Percentiles rank a stretch among this genome's conserved stretches.
phyloP scores from a whole-genome alignment of 2,888 invertebrate species.

The Disparrhopalites patrizii region DNA sequence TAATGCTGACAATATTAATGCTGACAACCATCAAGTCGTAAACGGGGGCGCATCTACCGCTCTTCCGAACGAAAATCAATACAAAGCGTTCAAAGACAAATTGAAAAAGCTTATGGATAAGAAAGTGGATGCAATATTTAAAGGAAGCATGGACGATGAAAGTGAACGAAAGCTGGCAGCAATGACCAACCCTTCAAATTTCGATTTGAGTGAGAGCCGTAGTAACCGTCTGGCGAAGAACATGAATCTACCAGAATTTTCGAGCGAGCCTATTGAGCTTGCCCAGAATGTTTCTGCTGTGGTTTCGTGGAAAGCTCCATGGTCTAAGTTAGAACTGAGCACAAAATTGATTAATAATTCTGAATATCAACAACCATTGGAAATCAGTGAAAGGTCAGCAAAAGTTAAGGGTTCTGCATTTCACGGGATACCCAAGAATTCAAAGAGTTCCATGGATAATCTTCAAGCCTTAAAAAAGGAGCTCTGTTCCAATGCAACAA shows the following conservation, averaged over 20 bases:
- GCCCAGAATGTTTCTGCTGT: too few relatives aligned
- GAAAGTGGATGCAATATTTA: background rate
- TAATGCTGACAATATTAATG: too few relatives aligned
- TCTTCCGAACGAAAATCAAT: background rate
- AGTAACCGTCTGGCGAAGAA: background rate
- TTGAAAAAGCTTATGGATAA: background rate
- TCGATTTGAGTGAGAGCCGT: background rate
- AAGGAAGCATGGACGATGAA: background rate
- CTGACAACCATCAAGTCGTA: too few relatives aligned
- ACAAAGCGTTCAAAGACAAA: background rate
- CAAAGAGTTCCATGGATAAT: too few relatives aligned
- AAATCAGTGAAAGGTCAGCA: background rate
- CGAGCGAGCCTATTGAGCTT: background rate
- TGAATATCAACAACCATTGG: too few relatives aligned
- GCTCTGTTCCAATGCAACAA: too few relatives aligned
- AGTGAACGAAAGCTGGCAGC: background rate
- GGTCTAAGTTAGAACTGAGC: too few relatives aligned
- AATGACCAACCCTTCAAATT: background rate
- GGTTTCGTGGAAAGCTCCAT: too few relatives aligned
- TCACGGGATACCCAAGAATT: too few relatives aligned
- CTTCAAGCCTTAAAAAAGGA: too few relatives aligned
- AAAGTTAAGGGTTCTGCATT: too few relatives aligned
- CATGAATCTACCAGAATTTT: background rate
- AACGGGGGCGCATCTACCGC: background rate
- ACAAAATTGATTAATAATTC: too few relatives aligned